Evolutionary conservation across 1,140 invertebrate species (phyloP), one percentile per base, ranked within the genome.

Genomic region (Daktulosphaira vitifoliae): DNA sequence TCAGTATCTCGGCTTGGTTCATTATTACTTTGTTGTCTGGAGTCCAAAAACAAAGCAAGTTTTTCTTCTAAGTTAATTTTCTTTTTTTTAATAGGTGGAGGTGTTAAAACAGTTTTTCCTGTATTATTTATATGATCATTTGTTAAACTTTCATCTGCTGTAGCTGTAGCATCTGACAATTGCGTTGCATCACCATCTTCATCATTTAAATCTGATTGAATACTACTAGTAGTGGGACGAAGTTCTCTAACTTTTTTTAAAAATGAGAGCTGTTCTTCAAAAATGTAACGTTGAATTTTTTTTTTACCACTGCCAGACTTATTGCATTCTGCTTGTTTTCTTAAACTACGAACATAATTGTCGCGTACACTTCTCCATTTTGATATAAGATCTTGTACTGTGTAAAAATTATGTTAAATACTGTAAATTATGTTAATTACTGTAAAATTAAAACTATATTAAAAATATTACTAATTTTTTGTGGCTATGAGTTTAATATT

Each of bases 21-120:
- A 51, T 29, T n/a, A 51, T 25, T 51, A 51, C 49, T 51, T 51
- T 51, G 26, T 51, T 51, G 25, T 51, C 49, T 33, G 23, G 49
- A 51, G 49, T 51, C 49, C 49, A 51, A 51, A 51, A 51, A 51
- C 49, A 51, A 51, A 51, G 49, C 26, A 1, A 51, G 49, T 51
- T 51, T 51, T 51, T 33, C 49, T 51, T 51, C 25, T 8, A 51
- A 51, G 49, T 51, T 51, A 44, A 11, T 48, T 48, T 18, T 48
- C 44, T 48, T 48, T 48, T 48, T 22, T 48, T 48, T 48, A 18
- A 18, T 48, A 48, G 18, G 7, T 15, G 44, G 16, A 48, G 44
- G 44, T 48, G n/a, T 48, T 22, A 48, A 48, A 48, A 48, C 11
- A 48, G 44, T 48, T 48, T 48, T 48, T 18, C 20, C 44, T 48